Evolutionary conservation across 2,888 invertebrate species (phyloP), one percentile per base, ranked within the genome.

Genomic region (Pristionchus entomophagus): DNA sequence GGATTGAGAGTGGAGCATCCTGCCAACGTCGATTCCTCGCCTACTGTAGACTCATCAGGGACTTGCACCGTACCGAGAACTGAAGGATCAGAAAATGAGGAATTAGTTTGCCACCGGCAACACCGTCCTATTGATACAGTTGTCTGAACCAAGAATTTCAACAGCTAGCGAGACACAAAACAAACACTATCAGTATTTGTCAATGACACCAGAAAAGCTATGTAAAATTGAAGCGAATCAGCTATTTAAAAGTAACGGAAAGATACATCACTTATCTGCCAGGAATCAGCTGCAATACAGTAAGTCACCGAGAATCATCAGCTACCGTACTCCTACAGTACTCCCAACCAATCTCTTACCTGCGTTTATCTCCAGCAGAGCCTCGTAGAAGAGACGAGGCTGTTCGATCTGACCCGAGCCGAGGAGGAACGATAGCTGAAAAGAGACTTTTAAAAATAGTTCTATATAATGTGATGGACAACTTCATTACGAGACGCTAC

Each of bases 301-400:
- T n/a, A n/a, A n/a, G n/a, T n/a, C n/a, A n/a, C n/a, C n/a, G n/a
- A n/a, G n/a, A n/a, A n/a, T n/a, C n/a, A n/a, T n/a, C n/a, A n/a
- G n/a, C n/a, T 6, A 5, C 62, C 32, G 29, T 14, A 29, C 17
- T 62, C 62, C 32, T 62, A 19, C 53, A 10, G 53, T 53, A 53
- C 22, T 35, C 10, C 32, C n/a, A n/a, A n/a, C n/a, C n/a, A n/a
- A n/a, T n/a, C n/a, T 8, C 73, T 73, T 41, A 73, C 73, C 73
- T 32, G 73, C 83, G 26, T 22, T 32, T 19, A 41, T 86, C 56
- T 90, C 90, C 10, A 90, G 85, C 26, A 90, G 86, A 2, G 88
- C 89, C 19, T 87, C 84, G 73, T 88, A 90, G 17, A 90, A 88
- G 14, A 65, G 78, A n/a, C 86, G 87, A 0, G 90, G 90, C 17